Evolutionary conservation across 2,888 invertebrate genomes (phyloP), one percentile per base, ranked within the genome.

Genomic region (Perdita meconis): DNA sequence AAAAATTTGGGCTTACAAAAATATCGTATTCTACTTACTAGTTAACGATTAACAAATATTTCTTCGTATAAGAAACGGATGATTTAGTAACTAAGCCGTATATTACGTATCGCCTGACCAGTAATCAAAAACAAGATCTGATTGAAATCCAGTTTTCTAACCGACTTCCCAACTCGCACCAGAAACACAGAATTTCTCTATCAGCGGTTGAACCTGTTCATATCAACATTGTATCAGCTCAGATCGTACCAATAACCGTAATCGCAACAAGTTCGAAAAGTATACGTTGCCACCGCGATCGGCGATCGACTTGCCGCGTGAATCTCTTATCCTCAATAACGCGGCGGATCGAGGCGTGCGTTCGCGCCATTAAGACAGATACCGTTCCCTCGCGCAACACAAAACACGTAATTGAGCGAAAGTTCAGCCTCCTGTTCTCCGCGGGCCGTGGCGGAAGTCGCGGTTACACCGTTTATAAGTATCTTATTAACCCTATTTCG

Each of bases 371-470:
- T 44, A 53, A 77, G 51, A 66, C 63, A 38, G 68, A 71, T 67
- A 68, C 84, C 82, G 61, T 63, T 81, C 78, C 74, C 78, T 81
- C 64, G 67, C 59, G 72, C 69, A 68, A 68, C 75, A 36, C 55
- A 65, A 51, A 63, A 59, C 61, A 61, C 64, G 74, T 63, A 75
- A 78, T 76, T 60, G 71, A 75, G 78, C 81, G 84, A 83, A 83
- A 83, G 82, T 83, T 72, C 66, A 55, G 64, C 59, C 55, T 67
- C 40, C 40, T 16, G 53, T 24, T 65, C 10, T 19, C n/a, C 22
- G 47, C n/a, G 13, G 19, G 40, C 22, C 30, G 10, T 59, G 47
- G 8, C 59, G 78, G 78, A 79, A 72, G 64, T 60, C 24, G 63
- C 40, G 30, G 50, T 66, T 38, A 34, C 47, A 16, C 44, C 47